Evolutionary conservation across 2,888 invertebrate species (phyloP), one percentile per base, ranked within the genome.

Genomic region (Abrostola tripartita): DNA sequence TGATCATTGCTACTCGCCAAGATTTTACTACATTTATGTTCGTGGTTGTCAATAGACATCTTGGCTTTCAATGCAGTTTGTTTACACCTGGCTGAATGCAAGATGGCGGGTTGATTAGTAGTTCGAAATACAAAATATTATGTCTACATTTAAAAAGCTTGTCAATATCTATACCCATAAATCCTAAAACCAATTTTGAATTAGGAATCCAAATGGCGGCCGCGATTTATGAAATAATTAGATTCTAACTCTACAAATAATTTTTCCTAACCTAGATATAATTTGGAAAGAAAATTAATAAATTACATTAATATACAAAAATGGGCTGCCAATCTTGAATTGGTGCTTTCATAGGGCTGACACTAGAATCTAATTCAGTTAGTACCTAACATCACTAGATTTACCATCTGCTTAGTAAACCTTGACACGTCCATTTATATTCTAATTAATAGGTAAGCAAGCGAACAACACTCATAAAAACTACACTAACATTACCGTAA

Each of bases 1-100:
- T 56, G 57, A 74, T 74, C 73, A 89, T 87, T 87, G 85, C 84
- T 81, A 87, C 66, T 88, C 85, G 85, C 83, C 84, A 88, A 88
- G 88, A 88, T 87, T 88, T 86, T 84, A 67, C 57, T 61, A 52
- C 55, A 8, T 37, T 57, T 68, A 65, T 70, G 36, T 67, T 69
- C 66, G 77, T 80, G 71, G 63, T 6, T 60, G 41, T 52, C 44
- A 56, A 60, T 53, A 55, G 41, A 40, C 14, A 24, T 55, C 54
- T 68, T 61, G 53, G 14, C 12, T 56, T 14, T 56, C 24, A 7
- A 41, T 40, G 9, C 10, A 14, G 12, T 6, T n/a, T 6, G 12
- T 6, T n/a, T 5, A 42, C 12, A 24, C 24, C 24, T 24, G 24
- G 42, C n/a, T 41, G 12, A 24, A 44, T 44, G 14, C 44, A 44